A percentile compares a stretch with the other conserved stretches of the same genome.
These are phyloP conservation scores for Marcusenius ussheri DNA, from an alignment of 2,113 vertebrate species.

Conservation along the genomic window DNA sequence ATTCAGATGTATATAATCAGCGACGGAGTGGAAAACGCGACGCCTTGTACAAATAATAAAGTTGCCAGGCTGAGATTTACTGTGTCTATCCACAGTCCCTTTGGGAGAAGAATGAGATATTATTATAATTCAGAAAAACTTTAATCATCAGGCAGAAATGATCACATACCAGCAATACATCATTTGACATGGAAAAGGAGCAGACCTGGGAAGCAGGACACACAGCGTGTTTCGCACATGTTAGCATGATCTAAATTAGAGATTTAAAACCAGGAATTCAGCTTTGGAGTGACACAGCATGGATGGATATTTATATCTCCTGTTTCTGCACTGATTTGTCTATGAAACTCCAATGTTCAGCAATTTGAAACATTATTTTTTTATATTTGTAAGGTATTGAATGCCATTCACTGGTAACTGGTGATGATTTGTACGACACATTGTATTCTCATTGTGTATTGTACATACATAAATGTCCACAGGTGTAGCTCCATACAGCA, in stretches of 20 bases:
- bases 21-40: background rate
- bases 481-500: background rate
- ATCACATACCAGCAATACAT: background rate
- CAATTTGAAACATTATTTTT: background rate
- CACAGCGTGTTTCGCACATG: background rate
- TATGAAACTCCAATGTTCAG: background rate
- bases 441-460: background rate
- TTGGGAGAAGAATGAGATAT: constrained; percentile 13
- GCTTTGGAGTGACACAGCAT: background rate
- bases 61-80: constrained; percentile 6
- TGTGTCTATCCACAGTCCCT: background rate
- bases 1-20: background rate
- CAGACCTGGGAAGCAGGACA: background rate
- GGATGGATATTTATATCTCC: background rate
- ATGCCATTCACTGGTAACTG: background rate
- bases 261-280: background rate
- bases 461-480: background rate
- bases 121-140: background rate
- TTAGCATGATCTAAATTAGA: background rate
- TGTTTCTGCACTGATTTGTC: background rate
- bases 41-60: background rate
- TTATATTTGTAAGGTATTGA: background rate
- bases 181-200: background rate
- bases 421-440: background rate
- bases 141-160: background rate